phyloP scores from a whole-genome alignment of 2,113 vertebrate species.

The Brienomyrus brachyistius region DNA sequence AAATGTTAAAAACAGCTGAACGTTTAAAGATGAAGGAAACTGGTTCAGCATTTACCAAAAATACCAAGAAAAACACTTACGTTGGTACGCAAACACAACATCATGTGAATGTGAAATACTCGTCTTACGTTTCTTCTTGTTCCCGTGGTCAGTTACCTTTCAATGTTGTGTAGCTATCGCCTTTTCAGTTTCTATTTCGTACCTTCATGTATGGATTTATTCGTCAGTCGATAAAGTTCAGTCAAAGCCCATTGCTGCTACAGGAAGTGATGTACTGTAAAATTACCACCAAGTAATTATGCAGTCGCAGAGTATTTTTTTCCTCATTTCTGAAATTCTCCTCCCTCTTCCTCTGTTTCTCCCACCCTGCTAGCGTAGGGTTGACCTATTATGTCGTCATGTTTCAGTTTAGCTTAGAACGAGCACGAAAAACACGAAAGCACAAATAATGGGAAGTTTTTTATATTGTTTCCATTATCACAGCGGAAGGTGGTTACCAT shows the following conservation, averaged over 20 bases:
- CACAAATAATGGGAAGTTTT: background rate
- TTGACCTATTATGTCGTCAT: background rate
- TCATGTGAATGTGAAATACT: background rate
- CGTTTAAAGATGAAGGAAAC: background rate
- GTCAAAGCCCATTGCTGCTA: background rate
- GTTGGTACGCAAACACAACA: background rate
- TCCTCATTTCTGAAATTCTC: background rate
- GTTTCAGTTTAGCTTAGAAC: background rate
- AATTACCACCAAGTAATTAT: background rate
- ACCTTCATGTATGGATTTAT: background rate
- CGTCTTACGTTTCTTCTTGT: background rate
- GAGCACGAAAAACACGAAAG: background rate
- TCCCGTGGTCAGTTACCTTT: background rate
- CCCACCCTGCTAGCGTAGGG: background rate
- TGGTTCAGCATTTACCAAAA: background rate
- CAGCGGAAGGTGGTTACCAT: background rate
- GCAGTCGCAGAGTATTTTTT: background rate
- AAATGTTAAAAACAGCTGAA: background rate
- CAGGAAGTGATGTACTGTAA: constrained; percentile 19
- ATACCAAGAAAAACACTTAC: background rate
- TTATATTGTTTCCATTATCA: background rate
- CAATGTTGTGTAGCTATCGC: background rate
- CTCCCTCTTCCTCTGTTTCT: constrained; percentile 1
- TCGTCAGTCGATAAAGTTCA: background rate
- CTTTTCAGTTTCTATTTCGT: background rate